These are phyloP conservation scores for Varanus komodoensis DNA, from an alignment of 2,113 vertebrate species.

Conservation along the genomic window DNA sequence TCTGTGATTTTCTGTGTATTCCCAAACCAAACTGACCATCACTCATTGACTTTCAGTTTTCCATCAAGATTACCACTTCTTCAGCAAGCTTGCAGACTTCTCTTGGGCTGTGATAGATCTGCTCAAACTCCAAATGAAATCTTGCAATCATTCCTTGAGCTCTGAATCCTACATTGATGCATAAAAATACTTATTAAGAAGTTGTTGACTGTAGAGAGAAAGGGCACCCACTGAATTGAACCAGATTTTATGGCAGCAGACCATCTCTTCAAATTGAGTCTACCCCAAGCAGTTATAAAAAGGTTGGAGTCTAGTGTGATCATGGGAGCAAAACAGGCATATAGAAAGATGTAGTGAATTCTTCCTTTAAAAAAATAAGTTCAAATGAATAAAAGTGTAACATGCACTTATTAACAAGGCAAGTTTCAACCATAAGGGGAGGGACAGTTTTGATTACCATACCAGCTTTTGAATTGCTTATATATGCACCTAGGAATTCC, in stretches of 20 bases:
- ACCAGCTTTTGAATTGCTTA: background rate
- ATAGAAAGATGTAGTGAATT: background rate
- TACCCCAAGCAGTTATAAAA: background rate
- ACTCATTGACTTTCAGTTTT: background rate
- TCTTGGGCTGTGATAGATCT: background rate
- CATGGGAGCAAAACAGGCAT: background rate
- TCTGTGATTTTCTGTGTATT: background rate
- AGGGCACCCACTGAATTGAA: background rate
- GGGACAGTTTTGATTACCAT: background rate
- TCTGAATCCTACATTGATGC: background rate
- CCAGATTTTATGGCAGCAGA: background rate
- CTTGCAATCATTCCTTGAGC: background rate
- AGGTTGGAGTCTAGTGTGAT: no score
- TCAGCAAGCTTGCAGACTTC: background rate
- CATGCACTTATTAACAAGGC: background rate
- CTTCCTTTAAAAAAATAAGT: no score
- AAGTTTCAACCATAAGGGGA: background rate
- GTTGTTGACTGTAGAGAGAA: background rate
- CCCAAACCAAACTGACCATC: background rate
- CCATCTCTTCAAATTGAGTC: background rate
- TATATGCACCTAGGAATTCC: background rate
- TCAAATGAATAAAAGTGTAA: background rate
- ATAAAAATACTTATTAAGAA: background rate
- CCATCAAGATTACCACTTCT: background rate
- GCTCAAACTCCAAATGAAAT: background rate